Conservation (phyloP, 2,888 invertebrate genomes). For the Electrophaes corylata region DNA sequence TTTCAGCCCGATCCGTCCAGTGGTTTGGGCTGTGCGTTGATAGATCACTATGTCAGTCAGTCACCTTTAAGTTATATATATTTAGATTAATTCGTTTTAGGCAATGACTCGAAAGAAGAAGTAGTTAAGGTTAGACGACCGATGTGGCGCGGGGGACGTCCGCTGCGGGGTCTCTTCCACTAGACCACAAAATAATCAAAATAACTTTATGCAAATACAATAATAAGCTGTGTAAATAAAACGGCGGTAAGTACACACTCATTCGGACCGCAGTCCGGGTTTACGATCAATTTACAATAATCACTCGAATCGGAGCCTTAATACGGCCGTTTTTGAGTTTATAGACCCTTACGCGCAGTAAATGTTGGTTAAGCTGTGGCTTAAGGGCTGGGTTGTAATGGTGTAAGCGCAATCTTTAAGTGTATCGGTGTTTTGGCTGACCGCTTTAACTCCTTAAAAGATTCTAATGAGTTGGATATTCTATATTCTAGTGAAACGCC, state of each 20-base stretch:
- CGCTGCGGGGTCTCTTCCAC: too few species aligned
- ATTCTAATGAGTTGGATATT: not conserved
- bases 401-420: constrained; percentile 34
- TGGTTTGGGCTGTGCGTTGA: too few species aligned
- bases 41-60: too few species aligned
- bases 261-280: constrained; percentile 16
- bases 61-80: too few species aligned
- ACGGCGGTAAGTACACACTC: constrained; percentile 5
- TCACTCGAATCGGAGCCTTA: constrained; percentile 42
- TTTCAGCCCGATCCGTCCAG: too few species aligned
- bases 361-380: not conserved
- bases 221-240: constrained; percentile 11
- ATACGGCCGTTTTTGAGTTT: constrained; percentile 46
- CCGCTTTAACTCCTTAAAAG: not conserved
- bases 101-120: too few species aligned
- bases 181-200: too few species aligned
- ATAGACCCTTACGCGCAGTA: constrained; percentile 17
- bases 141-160: too few species aligned
- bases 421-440: constrained; percentile 4
- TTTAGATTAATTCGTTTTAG: too few species aligned
- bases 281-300: constrained; percentile 61
- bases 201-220: not conserved
- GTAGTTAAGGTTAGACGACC: too few species aligned
- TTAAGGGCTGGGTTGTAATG: constrained; percentile 21
- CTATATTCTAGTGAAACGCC: not conserved